Evolutionary conservation across 2,888 invertebrate species (phyloP).

Genomic region (Fragum sueziense): DNA sequence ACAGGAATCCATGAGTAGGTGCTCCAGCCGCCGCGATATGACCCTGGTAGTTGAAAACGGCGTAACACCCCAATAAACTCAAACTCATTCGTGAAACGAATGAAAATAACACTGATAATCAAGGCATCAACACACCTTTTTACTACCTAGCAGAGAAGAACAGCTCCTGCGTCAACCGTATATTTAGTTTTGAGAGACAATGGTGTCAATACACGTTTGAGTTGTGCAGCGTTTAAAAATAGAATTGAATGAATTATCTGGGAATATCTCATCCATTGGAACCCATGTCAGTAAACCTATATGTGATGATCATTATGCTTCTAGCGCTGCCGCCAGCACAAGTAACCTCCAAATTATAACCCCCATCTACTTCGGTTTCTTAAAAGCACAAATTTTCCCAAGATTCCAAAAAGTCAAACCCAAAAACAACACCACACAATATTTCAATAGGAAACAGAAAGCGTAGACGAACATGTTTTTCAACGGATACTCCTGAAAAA

Average conservation of each 20-base stretch:
- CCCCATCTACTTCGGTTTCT: not conserved
- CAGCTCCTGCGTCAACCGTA: constrained; percentile 7
- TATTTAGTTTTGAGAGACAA: constrained; percentile 21
- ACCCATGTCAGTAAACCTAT: not conserved
- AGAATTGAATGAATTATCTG: not conserved
- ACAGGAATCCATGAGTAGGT: too few species aligned
- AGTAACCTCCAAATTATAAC: constrained; percentile 1
- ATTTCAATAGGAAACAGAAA: constrained; percentile 29
- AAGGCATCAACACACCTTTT: constrained; percentile 1
- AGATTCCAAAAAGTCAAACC: constrained; percentile 28
- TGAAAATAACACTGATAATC: not conserved
- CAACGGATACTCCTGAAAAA: constrained; percentile 44
- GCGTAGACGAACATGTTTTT: constrained; percentile 39
- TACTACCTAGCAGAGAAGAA: constrained; percentile 24
- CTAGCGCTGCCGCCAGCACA: not conserved
- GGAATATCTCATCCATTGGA: not conserved
- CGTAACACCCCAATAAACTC: too few species aligned
- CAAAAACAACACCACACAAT: constrained; percentile 36
- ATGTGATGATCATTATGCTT: not conserved
- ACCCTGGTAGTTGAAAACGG: too few species aligned
- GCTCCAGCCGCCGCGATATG: too few species aligned
- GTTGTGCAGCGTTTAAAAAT: constrained; percentile 18
- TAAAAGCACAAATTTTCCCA: constrained; percentile 19
- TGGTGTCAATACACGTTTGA: constrained; percentile 28
- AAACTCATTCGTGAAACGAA: too few species aligned